Evolutionary conservation across 2,797 vertebrate species (phyloP).

Genomic region (Enteromius trimaculatus): DNA sequence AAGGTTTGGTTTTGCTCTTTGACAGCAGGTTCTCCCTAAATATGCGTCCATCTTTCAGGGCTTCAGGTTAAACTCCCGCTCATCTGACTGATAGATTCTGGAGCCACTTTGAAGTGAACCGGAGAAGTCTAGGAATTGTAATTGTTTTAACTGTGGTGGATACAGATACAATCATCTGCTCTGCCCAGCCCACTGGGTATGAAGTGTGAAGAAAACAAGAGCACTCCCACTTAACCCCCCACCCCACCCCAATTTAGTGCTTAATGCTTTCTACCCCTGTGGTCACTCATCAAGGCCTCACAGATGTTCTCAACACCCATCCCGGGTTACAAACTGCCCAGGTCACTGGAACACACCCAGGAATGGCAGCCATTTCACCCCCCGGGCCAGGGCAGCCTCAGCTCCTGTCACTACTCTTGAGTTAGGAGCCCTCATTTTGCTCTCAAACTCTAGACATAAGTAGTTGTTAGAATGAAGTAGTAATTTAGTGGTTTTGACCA

Average conservation of each 20-base stretch:
- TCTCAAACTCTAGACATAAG: conserved; percentile 12
- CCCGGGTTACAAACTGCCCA: conserved; percentile 71
- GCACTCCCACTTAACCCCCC: conserved; percentile 39
- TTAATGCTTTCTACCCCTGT: conserved; percentile 74
- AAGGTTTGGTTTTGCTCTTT: conserved; percentile 72
- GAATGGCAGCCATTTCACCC: conserved; percentile 84
- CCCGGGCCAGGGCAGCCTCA: conserved; percentile 69
- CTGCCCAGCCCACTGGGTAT: conserved; percentile 80
- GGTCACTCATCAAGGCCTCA: conserved; percentile 73
- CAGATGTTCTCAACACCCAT: conserved; percentile 63
- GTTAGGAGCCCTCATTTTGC: conserved; percentile 37
- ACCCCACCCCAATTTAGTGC: conserved; percentile 64
- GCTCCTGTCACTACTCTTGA: conserved; percentile 64
- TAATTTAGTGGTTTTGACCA: conserved; percentile 14
- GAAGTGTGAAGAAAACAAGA: conserved; percentile 67
- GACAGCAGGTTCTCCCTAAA: conserved; percentile 59
- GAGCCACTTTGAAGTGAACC: conserved; percentile 68
- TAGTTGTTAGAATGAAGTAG: conserved; percentile 10
- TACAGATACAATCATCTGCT: conserved; percentile 82
- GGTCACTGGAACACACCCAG: conserved; percentile 74
- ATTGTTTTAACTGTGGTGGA: conserved; percentile 85
- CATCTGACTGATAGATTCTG: conserved; percentile 70
- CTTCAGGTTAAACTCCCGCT: conserved; percentile 58
- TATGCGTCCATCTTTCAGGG: conserved; percentile 67
- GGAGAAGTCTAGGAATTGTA: conserved; percentile 67